These are phyloP conservation scores for Spilosoma lubricipeda DNA, from an alignment of 2,888 invertebrate species.

Conservation along the genomic window DNA sequence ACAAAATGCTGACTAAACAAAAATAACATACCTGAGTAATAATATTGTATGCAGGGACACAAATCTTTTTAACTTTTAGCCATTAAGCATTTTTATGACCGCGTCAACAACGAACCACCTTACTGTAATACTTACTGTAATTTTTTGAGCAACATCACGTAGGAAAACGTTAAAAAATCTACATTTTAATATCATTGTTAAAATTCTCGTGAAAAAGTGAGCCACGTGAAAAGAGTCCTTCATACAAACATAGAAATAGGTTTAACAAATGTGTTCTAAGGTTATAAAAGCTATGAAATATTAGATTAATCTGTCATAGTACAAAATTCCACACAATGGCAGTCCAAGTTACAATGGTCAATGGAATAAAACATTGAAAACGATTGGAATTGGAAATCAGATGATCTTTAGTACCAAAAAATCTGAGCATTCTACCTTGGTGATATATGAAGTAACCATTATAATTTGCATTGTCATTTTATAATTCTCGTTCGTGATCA, in stretches of 20 bases:
- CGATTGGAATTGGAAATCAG: not conserved
- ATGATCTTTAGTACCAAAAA: not conserved
- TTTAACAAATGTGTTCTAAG: too few species aligned
- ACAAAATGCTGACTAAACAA: not conserved
- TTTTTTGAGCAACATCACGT: slow-evolving; percentile 28
- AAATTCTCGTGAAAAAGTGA: not conserved
- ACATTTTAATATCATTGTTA: slow-evolving; percentile 12
- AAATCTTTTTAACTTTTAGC: slow-evolving; percentile 38
- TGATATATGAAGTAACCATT: not conserved
- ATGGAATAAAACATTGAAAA: not conserved
- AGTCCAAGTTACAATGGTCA: not conserved
- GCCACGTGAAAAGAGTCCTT: too few species aligned
- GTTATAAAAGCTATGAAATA: too few species aligned
- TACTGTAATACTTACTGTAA: too few species aligned
- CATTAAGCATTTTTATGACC: slow-evolving; percentile 42
- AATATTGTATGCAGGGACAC: slow-evolving; percentile 28
- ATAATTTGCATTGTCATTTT: not conserved
- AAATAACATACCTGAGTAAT: not conserved
- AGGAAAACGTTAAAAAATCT: slow-evolving; percentile 4
- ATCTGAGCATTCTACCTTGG: not conserved
- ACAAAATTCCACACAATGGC: not conserved
- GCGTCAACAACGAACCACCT: slow-evolving; percentile 24
- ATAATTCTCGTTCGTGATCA: not conserved
- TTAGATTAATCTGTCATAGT: not conserved
- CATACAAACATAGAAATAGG: too few species aligned